Evolutionary conservation across 1,140 invertebrate species (phyloP).

Genomic region (Macrobrachium rosenbergii): DNA sequence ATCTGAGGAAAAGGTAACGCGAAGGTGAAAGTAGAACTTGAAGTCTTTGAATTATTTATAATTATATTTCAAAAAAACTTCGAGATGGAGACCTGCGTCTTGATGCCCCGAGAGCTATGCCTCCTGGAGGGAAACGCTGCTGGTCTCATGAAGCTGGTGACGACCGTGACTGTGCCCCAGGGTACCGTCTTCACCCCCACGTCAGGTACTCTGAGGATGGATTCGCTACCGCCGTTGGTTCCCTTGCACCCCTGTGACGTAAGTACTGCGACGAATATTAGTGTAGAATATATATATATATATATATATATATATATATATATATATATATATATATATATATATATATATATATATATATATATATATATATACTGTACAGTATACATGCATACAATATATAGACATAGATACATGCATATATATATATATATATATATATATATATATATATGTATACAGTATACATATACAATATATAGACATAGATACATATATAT

Average conservation of each 20-base stretch:
- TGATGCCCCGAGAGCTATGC: constrained; percentile 37
- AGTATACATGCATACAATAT: too few relatives aligned
- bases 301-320: constrained; percentile 20
- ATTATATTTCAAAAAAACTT: too few relatives aligned
- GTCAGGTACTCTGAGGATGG: constrained; percentile 41
- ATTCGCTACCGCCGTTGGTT: constrained; percentile 2
- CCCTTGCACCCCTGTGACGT: constrained; percentile 20
- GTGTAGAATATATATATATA: neutral
- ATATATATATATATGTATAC: neutral
- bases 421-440: constrained; percentile 1
- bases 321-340: constrained; percentile 22
- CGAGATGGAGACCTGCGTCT: constrained; percentile 43
- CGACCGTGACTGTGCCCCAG: constrained; percentile 12
- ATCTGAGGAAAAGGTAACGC: too few relatives aligned
- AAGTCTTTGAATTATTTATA: too few relatives aligned
- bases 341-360: neutral
- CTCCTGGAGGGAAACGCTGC: neutral
- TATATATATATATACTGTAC: neutral
- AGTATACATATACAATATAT: neutral
- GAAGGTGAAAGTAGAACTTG: too few relatives aligned
- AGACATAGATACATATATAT: neutral
- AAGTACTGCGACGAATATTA: constrained; percentile 12
- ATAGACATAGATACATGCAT: neutral
- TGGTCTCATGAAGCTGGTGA: constrained; percentile 10
- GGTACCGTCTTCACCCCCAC: constrained; percentile 36